Percentiles rank a stretch among this genome's conserved stretches.
Conservation (phyloP, 1,140 invertebrate genomes). For the Bombus fervidus region DNA sequence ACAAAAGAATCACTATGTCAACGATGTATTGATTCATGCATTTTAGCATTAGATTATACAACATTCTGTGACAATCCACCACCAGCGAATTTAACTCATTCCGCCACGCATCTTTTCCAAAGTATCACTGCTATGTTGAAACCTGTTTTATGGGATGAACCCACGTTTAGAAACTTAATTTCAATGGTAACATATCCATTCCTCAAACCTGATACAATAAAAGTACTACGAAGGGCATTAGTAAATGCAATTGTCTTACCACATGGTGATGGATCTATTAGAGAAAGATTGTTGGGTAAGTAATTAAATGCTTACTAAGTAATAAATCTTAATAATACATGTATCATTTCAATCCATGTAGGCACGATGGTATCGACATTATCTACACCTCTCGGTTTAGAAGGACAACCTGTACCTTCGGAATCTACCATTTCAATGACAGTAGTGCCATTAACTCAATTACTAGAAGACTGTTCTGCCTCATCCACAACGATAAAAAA, state of each 20-base stretch:
- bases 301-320: neutral
- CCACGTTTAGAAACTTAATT: conserved; percentile 81
- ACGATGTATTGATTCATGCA: conserved; percentile 73
- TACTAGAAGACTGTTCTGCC: conserved; percentile 78
- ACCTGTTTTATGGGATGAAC: conserved; percentile 83
- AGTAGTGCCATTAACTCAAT: conserved; percentile 73
- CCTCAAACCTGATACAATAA: conserved; percentile 78
- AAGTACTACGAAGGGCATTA: conserved; percentile 75
- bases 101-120: conserved; percentile 84
- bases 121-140: conserved; percentile 84
- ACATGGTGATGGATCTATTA: conserved; percentile 68
- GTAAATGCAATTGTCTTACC: conserved; percentile 78
- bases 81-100: conserved; percentile 84
- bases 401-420: conserved; percentile 71
- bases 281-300: conserved; percentile 74
- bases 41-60: conserved; percentile 71
- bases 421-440: conserved; percentile 70
- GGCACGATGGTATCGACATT: conserved; percentile 73
- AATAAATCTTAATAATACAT: neutral
- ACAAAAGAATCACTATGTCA: conserved; percentile 72
- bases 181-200: conserved; percentile 79
- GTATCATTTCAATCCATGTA: conserved; percentile 37
- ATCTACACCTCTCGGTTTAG: conserved; percentile 69
- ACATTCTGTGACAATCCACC: conserved; percentile 65
- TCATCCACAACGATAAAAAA: conserved; percentile 79